Conservation (phyloP, 2,888 invertebrate genomes). For the Zeuzera pyrina region DNA sequence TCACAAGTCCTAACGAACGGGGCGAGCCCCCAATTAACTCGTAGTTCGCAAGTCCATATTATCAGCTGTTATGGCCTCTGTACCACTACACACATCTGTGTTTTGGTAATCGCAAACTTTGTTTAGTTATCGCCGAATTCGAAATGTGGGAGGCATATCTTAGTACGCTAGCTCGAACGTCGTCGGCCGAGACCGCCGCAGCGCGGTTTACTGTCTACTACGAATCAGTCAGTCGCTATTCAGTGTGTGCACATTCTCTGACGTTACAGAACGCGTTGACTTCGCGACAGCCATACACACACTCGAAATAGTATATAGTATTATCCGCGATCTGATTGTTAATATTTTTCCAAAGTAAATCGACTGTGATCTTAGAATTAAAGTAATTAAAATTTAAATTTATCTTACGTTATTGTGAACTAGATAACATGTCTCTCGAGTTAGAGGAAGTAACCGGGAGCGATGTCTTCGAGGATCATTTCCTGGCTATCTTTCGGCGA, state of each 20-base stretch:
- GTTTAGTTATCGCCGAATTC: neutral
- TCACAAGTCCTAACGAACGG: conserved; percentile 24
- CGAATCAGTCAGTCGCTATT: conserved; percentile 13
- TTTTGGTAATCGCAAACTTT: neutral
- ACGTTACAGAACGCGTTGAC: conserved; percentile 28
- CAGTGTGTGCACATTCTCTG: conserved; percentile 46
- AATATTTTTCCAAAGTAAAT: conserved; percentile 50
- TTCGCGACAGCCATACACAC: conserved; percentile 27
- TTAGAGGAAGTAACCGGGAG: conserved; percentile 75
- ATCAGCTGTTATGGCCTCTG: conserved; percentile 36
- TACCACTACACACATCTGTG: conserved; percentile 19
- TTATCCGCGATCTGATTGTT: conserved; percentile 49
- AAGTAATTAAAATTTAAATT: conserved; percentile 27
- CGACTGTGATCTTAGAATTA: conserved; percentile 52
- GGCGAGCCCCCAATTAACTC: conserved; percentile 56
- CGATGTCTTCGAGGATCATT: conserved; percentile 83
- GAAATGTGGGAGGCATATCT: neutral
- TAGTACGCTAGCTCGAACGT: conserved; percentile 12
- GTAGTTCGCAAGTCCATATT: conserved; percentile 30
- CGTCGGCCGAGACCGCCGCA: conserved; percentile 28
- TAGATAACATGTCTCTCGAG: conserved; percentile 75
- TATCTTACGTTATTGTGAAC: conserved; percentile 29
- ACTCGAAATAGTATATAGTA: conserved; percentile 39
- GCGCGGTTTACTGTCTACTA: conserved; percentile 35
- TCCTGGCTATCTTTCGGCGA: conserved; percentile 79